Base-by-base conservation (phyloP, 2,888 invertebrate species). In the Drosophila falleni region DNA sequence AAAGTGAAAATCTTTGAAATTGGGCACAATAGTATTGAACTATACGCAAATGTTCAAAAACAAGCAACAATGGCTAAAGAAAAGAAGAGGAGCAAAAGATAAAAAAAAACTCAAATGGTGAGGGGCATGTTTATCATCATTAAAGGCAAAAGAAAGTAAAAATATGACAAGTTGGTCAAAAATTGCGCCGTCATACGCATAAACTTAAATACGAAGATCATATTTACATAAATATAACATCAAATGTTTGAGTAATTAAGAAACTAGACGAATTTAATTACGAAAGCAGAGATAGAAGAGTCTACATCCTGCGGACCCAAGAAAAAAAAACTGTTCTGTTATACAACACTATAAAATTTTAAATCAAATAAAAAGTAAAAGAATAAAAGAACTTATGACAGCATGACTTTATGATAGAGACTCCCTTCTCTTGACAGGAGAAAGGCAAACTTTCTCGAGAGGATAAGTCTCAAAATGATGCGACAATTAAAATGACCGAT, bases 81-180 rank as follows among this genome's bases (percentile, higher is more conserved):
- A 64, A 54, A 60, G 50, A 56, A 46, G 44, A 15, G 39, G 39
- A 58, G 64, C 35, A 15, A 29, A 44, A 50, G 37, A 10, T n/a
- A 49, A 46, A 31, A 23, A 37, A 26, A 56, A 37, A 50, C 19
- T 19, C 19, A 61, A 55, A 51, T 68, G 61, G 37, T 44, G 41
- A 56, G 37, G 56, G 37, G 47, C 51, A 65, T 55, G 54, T 63
- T 79, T 56, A 75, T 76, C 71, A 74, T 65, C 49, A 71, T 81
- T 68, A 81, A 73, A 82, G 82, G 65, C 88, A 53, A 89, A 84
- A 89, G 84, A 84, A 84, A 84, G 84, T 84, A 84, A 84, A 84
- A 84, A 69, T 81, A 73, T 71, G 84, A 61, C 84, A 84, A 84
- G 81, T 84, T 84, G 84, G 84, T 89, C 87, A 81, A 75, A 82